Evolutionary conservation across 92 coral and sea anemone species (phyloP).

Genomic region (Meandrina meandrites): DNA sequence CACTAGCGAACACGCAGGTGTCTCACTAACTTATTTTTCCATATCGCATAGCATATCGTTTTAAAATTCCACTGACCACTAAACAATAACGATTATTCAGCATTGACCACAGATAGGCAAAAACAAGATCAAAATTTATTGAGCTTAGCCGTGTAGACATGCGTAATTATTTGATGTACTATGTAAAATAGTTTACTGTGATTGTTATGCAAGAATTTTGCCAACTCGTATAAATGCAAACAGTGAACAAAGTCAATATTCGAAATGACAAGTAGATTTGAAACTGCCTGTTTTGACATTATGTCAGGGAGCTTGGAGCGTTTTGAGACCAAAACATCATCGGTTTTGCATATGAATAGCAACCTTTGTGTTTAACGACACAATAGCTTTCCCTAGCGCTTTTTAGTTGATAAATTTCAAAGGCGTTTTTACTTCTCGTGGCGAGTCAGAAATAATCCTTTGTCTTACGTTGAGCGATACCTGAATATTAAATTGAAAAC

Average conservation of each 20-base stretch:
- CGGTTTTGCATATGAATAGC: slow-evolving; percentile 36
- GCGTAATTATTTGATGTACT: too few species aligned
- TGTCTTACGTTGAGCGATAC: background rate
- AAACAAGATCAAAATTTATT: too few species aligned
- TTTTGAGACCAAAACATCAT: background rate
- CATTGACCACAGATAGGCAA: too few species aligned
- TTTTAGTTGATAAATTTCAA: slow-evolving; percentile 16
- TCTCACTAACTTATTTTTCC: too few species aligned
- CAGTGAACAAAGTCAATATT: background rate
- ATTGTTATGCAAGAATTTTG: background rate
- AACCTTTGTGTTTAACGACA: slow-evolving; percentile 1
- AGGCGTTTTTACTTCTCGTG: too few species aligned
- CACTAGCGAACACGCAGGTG: background rate
- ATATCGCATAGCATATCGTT: too few species aligned
- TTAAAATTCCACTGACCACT: too few species aligned
- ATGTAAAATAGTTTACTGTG: background rate
- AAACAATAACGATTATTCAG: too few species aligned
- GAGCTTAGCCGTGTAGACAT: too few species aligned
- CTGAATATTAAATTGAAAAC: background rate
- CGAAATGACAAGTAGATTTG: background rate
- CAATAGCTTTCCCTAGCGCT: slow-evolving; percentile 7
- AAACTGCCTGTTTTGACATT: background rate
- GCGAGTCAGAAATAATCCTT: background rate
- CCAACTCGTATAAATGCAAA: background rate
- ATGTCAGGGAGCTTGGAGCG: background rate